Percentiles rank a stretch among this genome's conserved stretches.
These are phyloP conservation scores for Agelastica alni DNA, from an alignment of 2,888 invertebrate genomes.

Conservation along the genomic window DNA sequence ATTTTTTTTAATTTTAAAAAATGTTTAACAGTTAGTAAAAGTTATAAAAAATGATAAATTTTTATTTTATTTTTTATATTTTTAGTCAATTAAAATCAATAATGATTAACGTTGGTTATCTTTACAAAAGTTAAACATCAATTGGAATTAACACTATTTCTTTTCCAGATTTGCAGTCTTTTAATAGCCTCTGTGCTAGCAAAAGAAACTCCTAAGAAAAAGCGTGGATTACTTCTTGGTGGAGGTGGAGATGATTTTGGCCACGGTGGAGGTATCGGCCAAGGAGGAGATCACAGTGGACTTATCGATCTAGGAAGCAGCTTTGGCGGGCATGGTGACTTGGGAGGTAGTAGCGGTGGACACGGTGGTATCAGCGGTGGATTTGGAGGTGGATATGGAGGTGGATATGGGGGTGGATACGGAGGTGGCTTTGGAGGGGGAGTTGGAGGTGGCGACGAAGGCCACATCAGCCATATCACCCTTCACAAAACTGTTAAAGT, in stretches of 20 bases:
- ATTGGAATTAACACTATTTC: background rate
- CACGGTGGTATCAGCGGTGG: conserved; percentile 35
- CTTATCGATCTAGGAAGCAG: conserved; percentile 31
- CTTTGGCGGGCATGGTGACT: conserved; percentile 33
- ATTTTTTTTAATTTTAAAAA: too few relatives aligned
- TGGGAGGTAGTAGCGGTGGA: conserved; percentile 31
- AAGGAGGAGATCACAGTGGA: conserved; percentile 32
- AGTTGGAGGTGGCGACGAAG: conserved; percentile 44
- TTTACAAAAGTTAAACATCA: background rate
- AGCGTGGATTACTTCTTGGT: conserved; percentile 43
- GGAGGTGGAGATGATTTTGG: conserved; percentile 32
- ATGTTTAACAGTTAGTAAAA: background rate
- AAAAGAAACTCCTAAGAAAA: conserved; percentile 40
- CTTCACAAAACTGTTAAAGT: conserved; percentile 66
- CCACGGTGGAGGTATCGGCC: conserved; percentile 27
- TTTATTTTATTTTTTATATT: background rate
- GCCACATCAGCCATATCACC: conserved; percentile 61
- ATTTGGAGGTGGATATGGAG: conserved; percentile 29
- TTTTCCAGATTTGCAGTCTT: conserved; percentile 41
- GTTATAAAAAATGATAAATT: background rate
- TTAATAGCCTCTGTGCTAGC: conserved; percentile 40
- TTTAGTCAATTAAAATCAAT: too few relatives aligned
- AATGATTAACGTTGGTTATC: too few relatives aligned
- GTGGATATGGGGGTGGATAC: conserved; percentile 26
- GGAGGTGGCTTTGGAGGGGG: conserved; percentile 32